A percentile compares a stretch with the other conserved stretches of the same genome.
Evolutionary conservation across 2,888 invertebrate species (phyloP).

Genomic region (Drosophila infuscata): DNA sequence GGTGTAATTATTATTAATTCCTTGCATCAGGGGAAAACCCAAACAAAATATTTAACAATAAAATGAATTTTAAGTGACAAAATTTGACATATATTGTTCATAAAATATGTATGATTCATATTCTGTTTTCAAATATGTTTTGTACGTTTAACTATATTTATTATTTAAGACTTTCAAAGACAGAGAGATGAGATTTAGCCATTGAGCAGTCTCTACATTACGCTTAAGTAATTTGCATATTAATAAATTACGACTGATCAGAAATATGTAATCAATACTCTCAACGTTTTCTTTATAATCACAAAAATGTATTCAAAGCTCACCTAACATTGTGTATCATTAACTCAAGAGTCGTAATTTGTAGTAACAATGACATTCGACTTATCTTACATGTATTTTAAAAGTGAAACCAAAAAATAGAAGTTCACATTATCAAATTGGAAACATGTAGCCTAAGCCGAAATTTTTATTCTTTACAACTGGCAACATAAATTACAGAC

Average conservation of each 20-base stretch:
- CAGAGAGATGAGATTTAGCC: neutral
- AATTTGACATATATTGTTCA: neutral
- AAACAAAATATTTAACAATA: neutral
- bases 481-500: too few relatives aligned
- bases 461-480: too few relatives aligned
- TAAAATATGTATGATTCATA: neutral
- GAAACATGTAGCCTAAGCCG: too few relatives aligned
- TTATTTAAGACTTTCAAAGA: neutral
- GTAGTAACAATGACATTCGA: too few relatives aligned
- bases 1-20: constrained; percentile 14
- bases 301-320: too few relatives aligned
- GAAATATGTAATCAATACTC: neutral
- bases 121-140: too few relatives aligned
- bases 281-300: too few relatives aligned
- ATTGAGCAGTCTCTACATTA: neutral
- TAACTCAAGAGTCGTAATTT: too few relatives aligned
- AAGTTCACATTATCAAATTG: too few relatives aligned
- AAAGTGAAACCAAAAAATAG: too few relatives aligned
- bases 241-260: neutral
- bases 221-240: neutral
- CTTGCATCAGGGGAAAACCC: neutral
- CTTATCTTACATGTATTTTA: too few relatives aligned
- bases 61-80: neutral
- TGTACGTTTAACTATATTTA: neutral
- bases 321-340: too few relatives aligned